Evolutionary conservation across 2,113 vertebrate genomes (phyloP).

Genomic region (Puntigrus tetrazona): DNA sequence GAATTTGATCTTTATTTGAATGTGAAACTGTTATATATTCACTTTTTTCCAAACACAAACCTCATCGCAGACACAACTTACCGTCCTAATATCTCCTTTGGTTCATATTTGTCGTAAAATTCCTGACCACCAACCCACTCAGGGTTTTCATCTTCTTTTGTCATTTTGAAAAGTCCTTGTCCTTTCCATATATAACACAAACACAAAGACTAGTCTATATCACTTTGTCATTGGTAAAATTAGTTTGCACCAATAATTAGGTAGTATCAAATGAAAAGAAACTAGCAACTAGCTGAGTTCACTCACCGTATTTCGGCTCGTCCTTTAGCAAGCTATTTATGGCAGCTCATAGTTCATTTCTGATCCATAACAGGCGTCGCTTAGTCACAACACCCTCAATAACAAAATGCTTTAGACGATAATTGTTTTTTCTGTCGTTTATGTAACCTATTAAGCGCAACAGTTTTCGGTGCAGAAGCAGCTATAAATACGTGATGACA

Average conservation of each 20-base stretch:
- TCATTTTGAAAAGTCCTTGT: not conserved
- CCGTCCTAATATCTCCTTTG: constrained; percentile 84
- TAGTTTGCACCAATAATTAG: not conserved
- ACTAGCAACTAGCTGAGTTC: not conserved
- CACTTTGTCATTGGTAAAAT: not conserved
- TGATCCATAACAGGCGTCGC: not conserved
- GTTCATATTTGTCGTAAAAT: constrained; percentile 84
- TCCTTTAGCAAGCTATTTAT: not conserved
- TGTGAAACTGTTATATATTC: not conserved
- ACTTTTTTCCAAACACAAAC: not conserved
- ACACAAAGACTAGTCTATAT: not conserved
- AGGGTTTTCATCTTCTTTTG: constrained; percentile 72
- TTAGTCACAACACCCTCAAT: not conserved
- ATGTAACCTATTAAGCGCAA: not conserved
- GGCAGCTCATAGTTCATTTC: not conserved
- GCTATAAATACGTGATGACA: not conserved
- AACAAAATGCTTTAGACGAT: not conserved
- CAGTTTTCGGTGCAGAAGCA: not conserved
- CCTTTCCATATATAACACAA: not conserved
- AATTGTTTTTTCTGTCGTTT: not conserved
- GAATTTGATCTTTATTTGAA: not conserved
- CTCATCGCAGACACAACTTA: constrained; percentile 56
- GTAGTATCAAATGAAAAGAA: no score
- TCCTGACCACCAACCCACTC: constrained; percentile 75
- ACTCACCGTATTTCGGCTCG: constrained; percentile 25